Percentiles rank a stretch among this genome's conserved stretches.
Evolutionary conservation across 1,140 invertebrate genomes (phyloP).

Genomic region (Cotesia chilonis): DNA sequence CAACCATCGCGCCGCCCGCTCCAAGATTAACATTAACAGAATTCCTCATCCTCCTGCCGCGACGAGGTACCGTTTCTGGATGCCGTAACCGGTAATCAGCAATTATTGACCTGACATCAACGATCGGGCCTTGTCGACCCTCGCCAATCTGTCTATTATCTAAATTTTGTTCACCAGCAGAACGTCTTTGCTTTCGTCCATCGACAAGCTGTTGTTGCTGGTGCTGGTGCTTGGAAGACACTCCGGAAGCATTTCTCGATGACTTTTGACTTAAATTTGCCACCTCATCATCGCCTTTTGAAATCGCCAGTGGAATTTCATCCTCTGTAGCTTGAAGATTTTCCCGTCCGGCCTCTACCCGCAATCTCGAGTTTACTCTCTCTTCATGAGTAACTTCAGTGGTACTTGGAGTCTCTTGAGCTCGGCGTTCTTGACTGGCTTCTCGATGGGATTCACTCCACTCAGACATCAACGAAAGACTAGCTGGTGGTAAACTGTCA

Average conservation of each 20-base stretch:
- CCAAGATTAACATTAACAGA: constrained; percentile 60
- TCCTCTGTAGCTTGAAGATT: constrained; percentile 33
- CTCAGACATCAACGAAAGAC: constrained; percentile 45
- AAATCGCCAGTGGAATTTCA: neutral
- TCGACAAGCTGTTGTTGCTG: constrained; percentile 18
- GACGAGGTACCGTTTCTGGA: constrained; percentile 73
- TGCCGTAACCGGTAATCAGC: constrained; percentile 81
- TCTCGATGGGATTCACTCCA: constrained; percentile 44
- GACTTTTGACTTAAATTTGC: constrained; percentile 16
- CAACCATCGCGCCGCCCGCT: constrained; percentile 61
- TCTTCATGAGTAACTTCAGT: constrained; percentile 32
- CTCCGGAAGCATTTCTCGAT: constrained; percentile 36
- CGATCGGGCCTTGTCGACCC: constrained; percentile 77
- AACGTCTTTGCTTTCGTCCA: constrained; percentile 46
- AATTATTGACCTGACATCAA: constrained; percentile 84
- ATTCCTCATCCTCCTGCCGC: constrained; percentile 62
- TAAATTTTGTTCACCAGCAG: constrained; percentile 43
- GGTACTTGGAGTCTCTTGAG: neutral
- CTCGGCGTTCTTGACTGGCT: constrained; percentile 10
- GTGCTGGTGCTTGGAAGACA: constrained; percentile 40
- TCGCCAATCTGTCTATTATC: constrained; percentile 66
- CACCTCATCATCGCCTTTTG: constrained; percentile 19
- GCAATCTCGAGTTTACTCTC: constrained; percentile 23
- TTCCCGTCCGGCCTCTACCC: constrained; percentile 27
- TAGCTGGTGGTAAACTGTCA: constrained; percentile 48